A percentile compares a stretch with the other conserved stretches of the same genome.
phyloP scores from a whole-genome alignment of 1,140 invertebrate species.

The Doryteuthis pealeii region DNA sequence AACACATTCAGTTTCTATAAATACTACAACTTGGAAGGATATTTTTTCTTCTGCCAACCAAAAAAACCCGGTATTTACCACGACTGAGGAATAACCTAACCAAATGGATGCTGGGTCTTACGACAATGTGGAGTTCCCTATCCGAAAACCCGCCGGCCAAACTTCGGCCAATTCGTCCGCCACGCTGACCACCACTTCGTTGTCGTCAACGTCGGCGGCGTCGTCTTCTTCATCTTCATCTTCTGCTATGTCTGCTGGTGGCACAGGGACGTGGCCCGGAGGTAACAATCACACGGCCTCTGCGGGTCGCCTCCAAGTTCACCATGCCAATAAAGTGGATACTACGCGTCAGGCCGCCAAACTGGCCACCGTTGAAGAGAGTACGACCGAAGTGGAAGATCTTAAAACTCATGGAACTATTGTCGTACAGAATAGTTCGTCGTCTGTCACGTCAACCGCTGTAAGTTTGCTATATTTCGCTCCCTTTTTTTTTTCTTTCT shows the following conservation, averaged over 20 bases:
- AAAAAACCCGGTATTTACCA: background rate
- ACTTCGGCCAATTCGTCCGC: background rate
- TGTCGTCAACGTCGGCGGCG: background rate
- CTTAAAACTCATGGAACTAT: background rate
- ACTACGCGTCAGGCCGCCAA: background rate
- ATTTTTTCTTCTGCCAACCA: background rate
- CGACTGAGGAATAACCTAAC: background rate
- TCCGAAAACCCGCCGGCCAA: constrained; percentile 19
- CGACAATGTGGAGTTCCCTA: constrained; percentile 42
- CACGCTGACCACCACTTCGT: background rate
- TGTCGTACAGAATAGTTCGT: background rate
- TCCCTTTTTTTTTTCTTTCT: background rate
- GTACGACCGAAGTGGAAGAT: background rate
- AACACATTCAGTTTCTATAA: background rate
- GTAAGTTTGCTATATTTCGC: background rate
- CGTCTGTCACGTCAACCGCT: background rate
- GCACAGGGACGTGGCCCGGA: background rate
- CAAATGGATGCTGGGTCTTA: constrained; percentile 33
- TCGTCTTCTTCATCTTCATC: background rate
- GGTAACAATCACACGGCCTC: background rate
- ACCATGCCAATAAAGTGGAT: constrained; percentile 10
- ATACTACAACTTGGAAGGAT: background rate
- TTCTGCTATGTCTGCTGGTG: background rate
- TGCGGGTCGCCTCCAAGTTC: background rate
- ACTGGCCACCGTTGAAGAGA: background rate